Evolutionary conservation across 2,797 vertebrate species (phyloP).

Genomic region (Todus mexicanus): DNA sequence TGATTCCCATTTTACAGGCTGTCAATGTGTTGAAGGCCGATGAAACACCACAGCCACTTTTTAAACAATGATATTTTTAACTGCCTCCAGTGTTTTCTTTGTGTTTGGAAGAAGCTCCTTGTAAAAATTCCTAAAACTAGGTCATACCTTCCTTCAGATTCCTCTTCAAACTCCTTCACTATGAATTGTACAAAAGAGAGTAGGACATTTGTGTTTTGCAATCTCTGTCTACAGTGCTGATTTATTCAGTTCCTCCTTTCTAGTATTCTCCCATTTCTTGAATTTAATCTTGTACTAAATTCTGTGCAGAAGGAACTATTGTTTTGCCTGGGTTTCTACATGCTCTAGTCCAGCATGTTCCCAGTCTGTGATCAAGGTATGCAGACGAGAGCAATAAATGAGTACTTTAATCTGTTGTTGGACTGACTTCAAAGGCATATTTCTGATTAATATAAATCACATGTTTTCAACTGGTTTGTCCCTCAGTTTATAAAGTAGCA

Average conservation of each 20-base stretch:
- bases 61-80: background rate
- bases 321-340: background rate
- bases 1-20: background rate
- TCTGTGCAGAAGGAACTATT: background rate
- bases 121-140: background rate
- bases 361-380: background rate
- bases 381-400: background rate
- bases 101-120: background rate
- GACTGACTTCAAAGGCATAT: background rate
- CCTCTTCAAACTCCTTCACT: background rate
- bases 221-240: background rate
- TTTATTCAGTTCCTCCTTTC: background rate
- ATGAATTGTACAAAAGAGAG: background rate
- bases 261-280: background rate
- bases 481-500: background rate
- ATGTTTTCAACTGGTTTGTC: background rate
- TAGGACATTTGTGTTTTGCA: background rate
- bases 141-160: background rate
- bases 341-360: background rate
- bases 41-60: background rate
- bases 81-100: background rate
- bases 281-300: background rate
- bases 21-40: background rate
- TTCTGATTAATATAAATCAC: background rate
- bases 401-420: background rate